Percentiles rank a stretch among this genome's conserved stretches.
phyloP scores from a whole-genome alignment of 2,113 vertebrate genomes.

The Elephantulus edwardii region DNA sequence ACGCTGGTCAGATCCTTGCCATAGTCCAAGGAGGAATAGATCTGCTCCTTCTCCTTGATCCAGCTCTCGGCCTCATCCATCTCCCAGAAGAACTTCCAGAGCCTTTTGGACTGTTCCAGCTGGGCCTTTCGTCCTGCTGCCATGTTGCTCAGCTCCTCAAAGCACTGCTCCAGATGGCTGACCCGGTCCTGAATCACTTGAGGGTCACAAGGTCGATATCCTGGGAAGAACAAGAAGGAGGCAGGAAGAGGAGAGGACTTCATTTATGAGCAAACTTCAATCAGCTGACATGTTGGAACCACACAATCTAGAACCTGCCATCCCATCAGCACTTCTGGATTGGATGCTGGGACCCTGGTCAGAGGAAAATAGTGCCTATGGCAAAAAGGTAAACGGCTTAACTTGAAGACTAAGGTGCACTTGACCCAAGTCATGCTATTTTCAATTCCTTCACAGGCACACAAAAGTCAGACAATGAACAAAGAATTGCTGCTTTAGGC shows the following conservation, averaged over 20 bases:
- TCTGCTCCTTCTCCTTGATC: constrained; percentile 97
- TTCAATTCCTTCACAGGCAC: not conserved
- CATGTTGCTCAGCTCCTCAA: constrained; percentile 89
- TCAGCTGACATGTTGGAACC: not conserved
- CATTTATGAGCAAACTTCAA: not conserved
- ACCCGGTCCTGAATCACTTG: constrained; percentile 94
- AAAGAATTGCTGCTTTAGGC: too few species aligned
- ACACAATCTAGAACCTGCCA: not conserved
- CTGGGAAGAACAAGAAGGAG: constrained; percentile 75
- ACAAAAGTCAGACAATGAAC: not conserved
- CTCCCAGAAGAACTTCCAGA: constrained; percentile 98
- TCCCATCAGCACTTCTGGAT: not conserved
- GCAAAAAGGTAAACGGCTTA: not conserved
- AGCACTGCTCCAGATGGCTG: constrained; percentile 92
- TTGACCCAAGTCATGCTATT: not conserved
- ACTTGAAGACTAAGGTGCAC: not conserved
- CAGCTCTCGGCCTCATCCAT: constrained; percentile 93
- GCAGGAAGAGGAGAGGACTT: not conserved
- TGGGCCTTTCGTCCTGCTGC: constrained; percentile 87
- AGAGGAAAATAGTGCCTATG: not conserved
- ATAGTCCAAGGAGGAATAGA: constrained; percentile 94
- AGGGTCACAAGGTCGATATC: constrained; percentile 96
- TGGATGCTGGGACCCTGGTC: not conserved
- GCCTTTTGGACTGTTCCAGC: constrained; percentile 91
- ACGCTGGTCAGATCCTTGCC: constrained; percentile 96